A percentile compares a stretch with the other conserved stretches of the same genome.
These are phyloP conservation scores for Camelus bactrianus DNA, from an alignment of 2,113 vertebrate species.

Conservation along the genomic window DNA sequence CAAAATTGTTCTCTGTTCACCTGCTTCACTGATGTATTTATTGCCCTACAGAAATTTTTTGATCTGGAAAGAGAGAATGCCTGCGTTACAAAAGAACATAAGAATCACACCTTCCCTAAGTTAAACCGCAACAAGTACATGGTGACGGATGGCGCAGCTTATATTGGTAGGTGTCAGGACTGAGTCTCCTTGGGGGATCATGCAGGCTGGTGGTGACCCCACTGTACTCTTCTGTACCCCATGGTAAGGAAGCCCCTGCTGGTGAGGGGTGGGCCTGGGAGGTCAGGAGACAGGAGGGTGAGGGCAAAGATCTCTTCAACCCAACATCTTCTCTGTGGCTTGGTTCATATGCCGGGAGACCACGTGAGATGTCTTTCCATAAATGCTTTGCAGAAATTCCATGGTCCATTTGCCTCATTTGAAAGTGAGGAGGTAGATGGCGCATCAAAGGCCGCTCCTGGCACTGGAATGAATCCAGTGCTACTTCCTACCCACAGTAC, in stretches of 20 bases:
- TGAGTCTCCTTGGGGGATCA: background rate
- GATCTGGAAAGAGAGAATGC: constrained; percentile 90
- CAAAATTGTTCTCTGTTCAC: constrained; percentile 33
- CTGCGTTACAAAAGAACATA: constrained; percentile 89
- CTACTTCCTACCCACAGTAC: background rate
- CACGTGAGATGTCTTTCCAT: background rate
- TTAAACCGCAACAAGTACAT: constrained; percentile 97
- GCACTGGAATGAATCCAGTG: accelerated
- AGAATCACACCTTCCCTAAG: constrained; percentile 89
- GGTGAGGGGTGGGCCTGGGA: accelerated
- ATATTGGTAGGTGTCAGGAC: constrained; percentile 91
- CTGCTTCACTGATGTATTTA: constrained; percentile 47
- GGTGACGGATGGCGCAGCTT: constrained; percentile 95
- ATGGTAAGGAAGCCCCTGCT: accelerated
- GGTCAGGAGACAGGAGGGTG: background rate
- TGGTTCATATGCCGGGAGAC: background rate
- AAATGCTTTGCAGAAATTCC: background rate
- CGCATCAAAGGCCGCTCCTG: background rate
- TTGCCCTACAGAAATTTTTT: constrained; percentile 94
- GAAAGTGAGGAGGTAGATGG: background rate
- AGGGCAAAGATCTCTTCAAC: background rate
- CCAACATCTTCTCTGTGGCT: background rate
- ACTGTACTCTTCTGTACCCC: background rate
- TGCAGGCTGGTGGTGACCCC: too few relatives aligned
- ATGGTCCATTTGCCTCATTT: background rate